Conservation (phyloP, 2,113 vertebrate species). For the Brachyhypopomus occidentalis region DNA sequence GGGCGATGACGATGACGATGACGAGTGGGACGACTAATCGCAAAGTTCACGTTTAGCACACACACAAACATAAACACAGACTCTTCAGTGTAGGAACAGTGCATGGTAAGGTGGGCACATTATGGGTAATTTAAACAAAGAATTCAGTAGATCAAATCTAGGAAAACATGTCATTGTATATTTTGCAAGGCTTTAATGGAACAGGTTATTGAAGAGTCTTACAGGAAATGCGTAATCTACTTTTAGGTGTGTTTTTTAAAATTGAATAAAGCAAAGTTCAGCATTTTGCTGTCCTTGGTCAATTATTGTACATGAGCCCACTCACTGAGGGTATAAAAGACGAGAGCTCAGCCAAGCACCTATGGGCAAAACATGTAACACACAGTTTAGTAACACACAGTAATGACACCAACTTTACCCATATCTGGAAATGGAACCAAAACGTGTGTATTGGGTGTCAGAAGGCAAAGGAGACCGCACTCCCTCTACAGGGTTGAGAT, state of each 20-base stretch:
- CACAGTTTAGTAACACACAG: too few species aligned
- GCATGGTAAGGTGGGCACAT: too few species aligned
- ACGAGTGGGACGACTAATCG: slow-evolving; percentile 79
- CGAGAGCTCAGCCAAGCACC: too few species aligned
- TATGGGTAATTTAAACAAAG: too few species aligned
- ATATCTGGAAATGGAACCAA: background rate
- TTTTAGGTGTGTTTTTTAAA: background rate
- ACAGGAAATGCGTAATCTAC: background rate
- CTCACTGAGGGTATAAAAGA: background rate
- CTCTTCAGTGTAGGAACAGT: too few species aligned
- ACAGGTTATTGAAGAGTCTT: background rate
- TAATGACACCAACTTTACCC: background rate
- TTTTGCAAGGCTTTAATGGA: background rate
- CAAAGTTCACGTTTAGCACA: background rate
- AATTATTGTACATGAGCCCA: background rate
- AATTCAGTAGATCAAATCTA: too few species aligned
- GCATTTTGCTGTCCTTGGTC: background rate
- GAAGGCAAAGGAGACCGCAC: too few species aligned
- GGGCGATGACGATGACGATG: slow-evolving; percentile 75
- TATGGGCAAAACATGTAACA: background rate
- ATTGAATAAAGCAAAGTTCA: slow-evolving; percentile 9
- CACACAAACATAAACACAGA: background rate
- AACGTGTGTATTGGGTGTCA: too few species aligned
- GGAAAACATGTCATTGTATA: background rate
- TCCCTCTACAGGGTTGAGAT: too few species aligned